These are phyloP conservation scores for Galerucella calmariensis DNA, from an alignment of 2,888 invertebrate species.

Conservation along the genomic window DNA sequence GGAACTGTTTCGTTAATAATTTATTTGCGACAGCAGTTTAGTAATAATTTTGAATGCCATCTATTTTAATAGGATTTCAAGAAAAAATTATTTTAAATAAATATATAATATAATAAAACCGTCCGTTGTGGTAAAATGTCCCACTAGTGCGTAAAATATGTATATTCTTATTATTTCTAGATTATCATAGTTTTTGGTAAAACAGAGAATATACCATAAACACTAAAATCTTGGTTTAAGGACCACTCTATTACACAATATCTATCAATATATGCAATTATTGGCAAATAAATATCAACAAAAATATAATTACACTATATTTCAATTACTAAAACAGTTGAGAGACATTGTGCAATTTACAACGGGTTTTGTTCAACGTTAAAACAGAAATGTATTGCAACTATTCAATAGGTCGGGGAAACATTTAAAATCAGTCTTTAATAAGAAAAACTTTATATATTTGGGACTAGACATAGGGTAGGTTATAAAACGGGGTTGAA, in stretches of 20 bases:
- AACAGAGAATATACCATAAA: background rate
- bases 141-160: background rate
- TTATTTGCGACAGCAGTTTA: no score
- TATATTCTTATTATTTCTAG: background rate
- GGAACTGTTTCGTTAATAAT: no score
- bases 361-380: constrained; percentile 35
- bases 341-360: constrained; percentile 28
- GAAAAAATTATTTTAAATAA: no score
- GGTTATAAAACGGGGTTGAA: background rate
- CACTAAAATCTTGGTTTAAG: constrained; percentile 3
- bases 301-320: constrained; percentile 18
- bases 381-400: constrained; percentile 42
- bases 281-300: constrained; percentile 15
- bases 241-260: constrained; percentile 17
- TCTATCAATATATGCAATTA: constrained; percentile 16
- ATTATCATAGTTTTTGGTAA: background rate
- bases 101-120: background rate
- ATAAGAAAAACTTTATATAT: constrained; percentile 25
- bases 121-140: background rate
- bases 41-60: no score
- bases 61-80: no score
- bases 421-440: constrained; percentile 32
- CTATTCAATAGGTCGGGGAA: constrained; percentile 38
- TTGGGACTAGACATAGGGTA: background rate
- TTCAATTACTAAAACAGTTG: constrained; percentile 5